Evolutionary conservation across 2,888 invertebrate species (phyloP).

Genomic region (Uloborus plumipes): DNA sequence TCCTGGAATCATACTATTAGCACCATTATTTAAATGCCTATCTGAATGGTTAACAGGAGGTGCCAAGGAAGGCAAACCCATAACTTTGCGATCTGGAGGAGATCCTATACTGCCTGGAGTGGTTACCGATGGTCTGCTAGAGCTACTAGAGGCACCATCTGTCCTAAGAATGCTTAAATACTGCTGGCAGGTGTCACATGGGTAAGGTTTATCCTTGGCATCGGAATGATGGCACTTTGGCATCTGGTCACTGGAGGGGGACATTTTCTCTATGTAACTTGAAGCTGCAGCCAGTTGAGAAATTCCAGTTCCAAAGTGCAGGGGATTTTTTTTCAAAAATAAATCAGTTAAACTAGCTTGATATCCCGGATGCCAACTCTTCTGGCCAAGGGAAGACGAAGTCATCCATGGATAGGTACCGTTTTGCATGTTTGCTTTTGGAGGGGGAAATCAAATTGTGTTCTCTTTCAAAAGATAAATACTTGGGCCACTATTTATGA

Average conservation of each 20-base stretch:
- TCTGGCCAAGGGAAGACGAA: conserved; percentile 65
- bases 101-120: conserved; percentile 59
- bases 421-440: conserved; percentile 64
- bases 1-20: conserved; percentile 43
- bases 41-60: conserved; percentile 46
- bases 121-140: conserved; percentile 54
- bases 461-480: conserved; percentile 6
- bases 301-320: conserved; percentile 66
- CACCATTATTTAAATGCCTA: conserved; percentile 42
- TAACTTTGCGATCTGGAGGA: conserved; percentile 49
- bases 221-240: conserved; percentile 65
- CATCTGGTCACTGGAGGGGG: conserved; percentile 60
- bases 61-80: conserved; percentile 50
- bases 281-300: conserved; percentile 67
- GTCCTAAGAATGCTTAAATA: conserved; percentile 63
- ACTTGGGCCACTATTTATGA: conserved; percentile 35
- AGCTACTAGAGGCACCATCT: conserved; percentile 62
- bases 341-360: conserved; percentile 66
- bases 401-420: conserved; percentile 67
- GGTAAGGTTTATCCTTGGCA: conserved; percentile 66
- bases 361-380: conserved; percentile 66
- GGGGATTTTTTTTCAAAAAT: conserved; percentile 66
- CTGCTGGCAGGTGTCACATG: conserved; percentile 66
- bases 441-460: neutral
- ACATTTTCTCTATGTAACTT: conserved; percentile 67